Conservation (phyloP, 2,888 invertebrate species). For the Perdita meconis region DNA sequence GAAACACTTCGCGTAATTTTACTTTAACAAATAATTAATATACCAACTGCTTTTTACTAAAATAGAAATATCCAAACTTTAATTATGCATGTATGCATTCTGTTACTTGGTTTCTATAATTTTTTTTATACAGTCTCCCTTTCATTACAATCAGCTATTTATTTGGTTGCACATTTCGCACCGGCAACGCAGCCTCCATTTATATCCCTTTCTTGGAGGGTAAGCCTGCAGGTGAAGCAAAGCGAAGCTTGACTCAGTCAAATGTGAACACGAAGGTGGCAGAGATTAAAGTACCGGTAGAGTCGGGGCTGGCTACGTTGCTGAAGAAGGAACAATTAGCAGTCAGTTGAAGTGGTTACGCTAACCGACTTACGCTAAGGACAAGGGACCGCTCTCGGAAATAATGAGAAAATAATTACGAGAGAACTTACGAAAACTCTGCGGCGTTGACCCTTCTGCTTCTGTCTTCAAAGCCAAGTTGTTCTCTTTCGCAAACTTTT, state of each 20-base stretch:
- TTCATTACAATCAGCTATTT: conserved; percentile 38
- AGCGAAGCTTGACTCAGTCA: neutral
- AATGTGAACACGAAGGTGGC: conserved; percentile 2
- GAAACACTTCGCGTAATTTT: neutral
- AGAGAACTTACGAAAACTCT: conserved; percentile 61
- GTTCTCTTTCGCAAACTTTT: neutral
- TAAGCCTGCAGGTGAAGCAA: neutral
- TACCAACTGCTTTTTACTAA: too few species aligned
- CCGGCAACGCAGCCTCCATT: neutral
- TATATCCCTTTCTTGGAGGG: neutral
- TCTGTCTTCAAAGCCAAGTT: conserved; percentile 17
- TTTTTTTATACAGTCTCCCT: neutral
- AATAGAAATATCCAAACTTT: conserved; percentile 28
- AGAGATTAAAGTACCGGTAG: conserved; percentile 2
- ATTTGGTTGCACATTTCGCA: conserved; percentile 11
- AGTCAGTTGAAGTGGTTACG: conserved; percentile 38
- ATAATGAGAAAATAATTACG: conserved; percentile 74
- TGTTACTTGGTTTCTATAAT: neutral
- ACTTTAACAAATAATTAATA: too few species aligned
- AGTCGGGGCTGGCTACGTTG: conserved; percentile 20
- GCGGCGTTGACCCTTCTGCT: conserved; percentile 4
- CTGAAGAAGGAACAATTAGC: conserved; percentile 42
- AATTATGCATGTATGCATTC: conserved; percentile 22
- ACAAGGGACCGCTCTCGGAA: conserved; percentile 44
- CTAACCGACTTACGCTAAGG: conserved; percentile 66